These are phyloP conservation scores for Prorops nasuta DNA, from an alignment of 1,140 invertebrate species.

Conservation along the genomic window DNA sequence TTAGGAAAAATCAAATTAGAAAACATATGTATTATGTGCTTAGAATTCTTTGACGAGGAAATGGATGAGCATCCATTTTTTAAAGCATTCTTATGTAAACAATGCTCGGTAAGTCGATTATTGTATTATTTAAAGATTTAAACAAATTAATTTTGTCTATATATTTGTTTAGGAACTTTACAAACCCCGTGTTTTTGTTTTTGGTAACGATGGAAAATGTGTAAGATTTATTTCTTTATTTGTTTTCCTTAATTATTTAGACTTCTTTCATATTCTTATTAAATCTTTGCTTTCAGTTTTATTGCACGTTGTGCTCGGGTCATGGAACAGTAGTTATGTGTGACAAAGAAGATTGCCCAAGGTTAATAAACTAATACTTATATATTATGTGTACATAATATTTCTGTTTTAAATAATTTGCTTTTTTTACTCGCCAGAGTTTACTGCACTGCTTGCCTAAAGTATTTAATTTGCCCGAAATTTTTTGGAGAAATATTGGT, in stretches of 20 bases:
- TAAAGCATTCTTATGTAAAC: constrained; percentile 32
- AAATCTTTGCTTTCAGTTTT: constrained; percentile 33
- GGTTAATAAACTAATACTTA: constrained; percentile 23
- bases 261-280: constrained; percentile 6
- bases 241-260: constrained; percentile 1
- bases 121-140: constrained; percentile 1
- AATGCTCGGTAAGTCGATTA: constrained; percentile 36
- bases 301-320: constrained; percentile 38
- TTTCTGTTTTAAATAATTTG: constrained; percentile 8
- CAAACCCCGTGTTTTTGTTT: constrained; percentile 42
- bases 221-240: constrained; percentile 29
- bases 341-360: constrained; percentile 37
- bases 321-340: constrained; percentile 40
- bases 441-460: constrained; percentile 44
- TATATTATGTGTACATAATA: not conserved
- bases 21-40: constrained; percentile 39
- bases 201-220: constrained; percentile 44
- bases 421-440: constrained; percentile 31
- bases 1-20: constrained; percentile 11
- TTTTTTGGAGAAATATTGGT: constrained; percentile 34
- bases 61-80: constrained; percentile 42
- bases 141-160: not conserved
- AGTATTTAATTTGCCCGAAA: constrained; percentile 39
- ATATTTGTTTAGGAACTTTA: constrained; percentile 34
- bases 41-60: constrained; percentile 11